phyloP scores from a whole-genome alignment of 2,797 vertebrate species.

The Myripristis jacobus region DNA sequence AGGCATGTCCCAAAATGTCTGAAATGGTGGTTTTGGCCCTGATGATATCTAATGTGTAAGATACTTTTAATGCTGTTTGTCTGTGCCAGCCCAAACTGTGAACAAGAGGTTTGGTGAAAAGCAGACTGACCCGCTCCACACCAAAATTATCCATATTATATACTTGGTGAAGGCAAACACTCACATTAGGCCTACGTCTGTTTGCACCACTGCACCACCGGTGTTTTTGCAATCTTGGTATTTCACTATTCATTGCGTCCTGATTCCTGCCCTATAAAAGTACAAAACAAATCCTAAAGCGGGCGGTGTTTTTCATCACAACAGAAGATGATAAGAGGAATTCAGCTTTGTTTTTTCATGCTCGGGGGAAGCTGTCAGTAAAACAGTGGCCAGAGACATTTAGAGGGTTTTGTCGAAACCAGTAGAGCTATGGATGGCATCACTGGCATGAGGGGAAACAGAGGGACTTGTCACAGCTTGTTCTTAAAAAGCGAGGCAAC shows the following conservation, averaged over 20 bases:
- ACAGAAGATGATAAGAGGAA: background rate
- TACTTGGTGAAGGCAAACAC: background rate
- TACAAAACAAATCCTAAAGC: too few relatives aligned
- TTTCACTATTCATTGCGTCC: background rate
- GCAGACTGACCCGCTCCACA: background rate
- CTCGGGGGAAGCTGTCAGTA: background rate
- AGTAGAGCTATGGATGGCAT: conserved; percentile 50
- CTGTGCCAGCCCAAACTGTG: too few relatives aligned
- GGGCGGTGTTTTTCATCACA: too few relatives aligned
- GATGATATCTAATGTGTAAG: too few relatives aligned
- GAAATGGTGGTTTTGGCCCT: too few relatives aligned
- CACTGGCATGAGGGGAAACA: conserved; percentile 60
- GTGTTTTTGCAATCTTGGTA: background rate
- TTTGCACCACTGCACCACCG: background rate
- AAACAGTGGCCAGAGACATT: background rate
- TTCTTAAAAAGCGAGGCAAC: conserved; percentile 10
- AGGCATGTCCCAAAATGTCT: too few relatives aligned
- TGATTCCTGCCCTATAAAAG: too few relatives aligned
- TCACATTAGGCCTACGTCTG: background rate
- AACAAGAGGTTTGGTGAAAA: background rate
- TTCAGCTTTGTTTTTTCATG: background rate
- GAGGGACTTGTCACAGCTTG: conserved; percentile 65
- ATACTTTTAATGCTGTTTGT: too few relatives aligned
- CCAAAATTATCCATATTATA: background rate
- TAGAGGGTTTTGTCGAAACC: conserved; percentile 30